Evolutionary conservation across 2,888 invertebrate species (phyloP), one percentile per base, ranked within the genome.

Genomic region (Galerucella pusilla): DNA sequence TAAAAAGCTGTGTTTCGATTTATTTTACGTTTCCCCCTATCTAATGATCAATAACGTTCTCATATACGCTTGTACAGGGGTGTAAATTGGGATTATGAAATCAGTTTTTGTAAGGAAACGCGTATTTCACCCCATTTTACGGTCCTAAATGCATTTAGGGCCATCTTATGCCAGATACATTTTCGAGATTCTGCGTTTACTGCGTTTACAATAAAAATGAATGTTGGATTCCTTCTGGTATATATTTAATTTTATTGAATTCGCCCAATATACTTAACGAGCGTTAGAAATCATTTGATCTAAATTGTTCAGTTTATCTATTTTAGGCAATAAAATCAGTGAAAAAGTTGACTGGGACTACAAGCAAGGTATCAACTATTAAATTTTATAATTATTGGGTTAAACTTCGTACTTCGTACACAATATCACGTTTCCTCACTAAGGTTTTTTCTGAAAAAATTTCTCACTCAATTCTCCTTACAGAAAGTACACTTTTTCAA

Each of bases 1-100:
- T 14, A 6, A 49, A 49, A 49, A 11, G 5, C 49, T 49, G 49
- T 49, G 49, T 59, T 16, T 14, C 68, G 16, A 45, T 68, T 68
- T 12, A 42, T 42, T 68, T 68, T 68, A 45, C 35, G 20, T 57
- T 28, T 45, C 59, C 68, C 68, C 14, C 12, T 68, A 57, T 68
- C 68, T 68, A 68, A 68, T 68, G 68, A 68, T 68, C 57, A 57
- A 68, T 57, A 68, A 57, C 42, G 68, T 35, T 16, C 68, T 16
- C 68, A 59, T 68, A 42, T 68, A 68, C 68, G 45, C 68, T 68
- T 68, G 68, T 68, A 68, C 59, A 25, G 59, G 68, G 68, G 68
- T 59, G 68, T 68, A 68, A 68, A 68, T 59, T 68, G 59, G 59
- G 68, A 68, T 68, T 68, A 68, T 68, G 68, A 68, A 68, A 68